Base-by-base conservation (phyloP, 2,888 invertebrate genomes). In the Nomada flava region DNA sequence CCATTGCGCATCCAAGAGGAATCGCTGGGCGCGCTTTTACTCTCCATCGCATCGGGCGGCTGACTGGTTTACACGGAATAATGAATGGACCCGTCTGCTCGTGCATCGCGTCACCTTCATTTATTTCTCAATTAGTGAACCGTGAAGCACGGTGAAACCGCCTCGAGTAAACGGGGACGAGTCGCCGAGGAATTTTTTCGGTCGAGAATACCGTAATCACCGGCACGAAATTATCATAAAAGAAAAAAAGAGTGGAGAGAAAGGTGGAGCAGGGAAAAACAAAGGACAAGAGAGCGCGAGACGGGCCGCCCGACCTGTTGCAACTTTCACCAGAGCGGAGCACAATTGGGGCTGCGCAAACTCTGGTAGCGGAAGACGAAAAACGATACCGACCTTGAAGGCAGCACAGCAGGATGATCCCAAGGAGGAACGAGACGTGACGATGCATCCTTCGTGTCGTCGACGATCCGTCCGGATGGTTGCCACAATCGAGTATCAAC, bases 371-470 rank as follows among this genome's bases (percentile, higher is more conserved):
- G n/a, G 18, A 29, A 44, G 71, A 2, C 44, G 10, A 72, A 80
- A 81, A 76, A 29, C 65, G 74, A 86, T 88, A 91, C 91, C 88
- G 87, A 93, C 93, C 93, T 92, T 92, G 92, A 79, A 92, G 84
- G 82, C 91, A 92, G 89, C 90, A 91, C 83, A 92, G 87, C 78
- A 93, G 90, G 81, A 92, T 84, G 86, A 92, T 88, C 83, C 91
- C 91, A 68, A 84, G 75, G 82, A 88, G 73, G 75, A 90, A 83
- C 73, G 89, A 83, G 79, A 92, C 85, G 85, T 92, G 91, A 85
- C 88, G 89, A 71, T 89, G 91, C 93, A 93, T 93, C 90, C 90
- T 93, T 83, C 62, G 60, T 63, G 3, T 50, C 57, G 82, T 72
- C 62, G 69, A 57, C 50, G 79, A 79, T 75, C 70, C 75, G 57